Evolutionary conservation across 2,797 vertebrate genomes (phyloP).

Genomic region (Chiroxiphia lanceolata): DNA sequence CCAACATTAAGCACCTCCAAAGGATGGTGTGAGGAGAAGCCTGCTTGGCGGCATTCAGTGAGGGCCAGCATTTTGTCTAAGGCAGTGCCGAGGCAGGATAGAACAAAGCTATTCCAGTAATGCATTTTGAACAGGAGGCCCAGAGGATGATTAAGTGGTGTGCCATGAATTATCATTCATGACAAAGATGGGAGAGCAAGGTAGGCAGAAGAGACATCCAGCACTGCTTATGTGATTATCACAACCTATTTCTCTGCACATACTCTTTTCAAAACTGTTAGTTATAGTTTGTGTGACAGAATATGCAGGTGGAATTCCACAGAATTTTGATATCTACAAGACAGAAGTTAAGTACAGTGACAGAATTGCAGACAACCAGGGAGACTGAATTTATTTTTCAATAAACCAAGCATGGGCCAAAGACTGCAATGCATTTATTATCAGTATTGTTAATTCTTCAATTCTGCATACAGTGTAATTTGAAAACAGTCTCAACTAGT

Average conservation of each 20-base stretch:
- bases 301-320: background rate
- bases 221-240: background rate
- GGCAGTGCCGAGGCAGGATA: background rate
- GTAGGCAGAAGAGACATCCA: background rate
- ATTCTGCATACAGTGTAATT: background rate
- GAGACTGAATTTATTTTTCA: background rate
- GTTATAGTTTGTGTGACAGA: background rate
- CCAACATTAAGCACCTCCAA: background rate
- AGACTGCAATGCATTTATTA: background rate
- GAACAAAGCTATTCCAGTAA: background rate
- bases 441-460: background rate
- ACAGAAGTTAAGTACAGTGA: background rate
- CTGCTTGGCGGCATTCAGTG: accelerated
- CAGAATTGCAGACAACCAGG: background rate
- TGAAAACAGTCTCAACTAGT: background rate
- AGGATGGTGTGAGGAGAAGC: background rate
- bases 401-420: background rate
- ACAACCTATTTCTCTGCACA: background rate
- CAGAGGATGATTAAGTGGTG: background rate
- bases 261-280: background rate
- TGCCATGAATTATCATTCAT: background rate
- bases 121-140: background rate
- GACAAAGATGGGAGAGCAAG: background rate
- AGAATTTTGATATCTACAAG: background rate
- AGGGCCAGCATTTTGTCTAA: background rate